Conservation (phyloP, 2,888 invertebrate genomes). For the Cylindroiulus punctatus region DNA sequence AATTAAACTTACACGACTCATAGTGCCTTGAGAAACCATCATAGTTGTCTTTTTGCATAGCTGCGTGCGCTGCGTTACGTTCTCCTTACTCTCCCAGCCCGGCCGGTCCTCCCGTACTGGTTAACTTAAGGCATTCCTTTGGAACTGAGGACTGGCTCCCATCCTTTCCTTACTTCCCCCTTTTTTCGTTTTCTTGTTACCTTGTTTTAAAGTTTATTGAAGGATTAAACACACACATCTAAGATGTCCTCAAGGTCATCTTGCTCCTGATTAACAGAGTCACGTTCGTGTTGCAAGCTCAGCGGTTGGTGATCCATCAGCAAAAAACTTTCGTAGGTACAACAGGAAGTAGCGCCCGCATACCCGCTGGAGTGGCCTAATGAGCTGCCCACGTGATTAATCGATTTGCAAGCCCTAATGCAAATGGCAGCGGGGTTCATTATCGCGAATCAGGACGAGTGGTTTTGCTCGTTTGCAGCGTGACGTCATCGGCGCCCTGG, state of each 20-base stretch:
- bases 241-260: neutral
- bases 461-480: slow-evolving; percentile 3
- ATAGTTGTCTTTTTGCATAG: too few species aligned
- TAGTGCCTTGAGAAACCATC: too few species aligned
- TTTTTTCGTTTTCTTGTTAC: too few species aligned
- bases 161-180: too few species aligned
- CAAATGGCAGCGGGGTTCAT: slow-evolving; percentile 21
- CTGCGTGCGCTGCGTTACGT: too few species aligned
- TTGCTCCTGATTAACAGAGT: neutral
- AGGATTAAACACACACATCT: too few species aligned
- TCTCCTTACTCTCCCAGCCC: too few species aligned
- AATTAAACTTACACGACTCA: too few species aligned
- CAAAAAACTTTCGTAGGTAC: neutral
- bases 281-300: neutral
- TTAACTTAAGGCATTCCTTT: too few species aligned
- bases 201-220: too few species aligned
- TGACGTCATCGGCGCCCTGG: neutral
- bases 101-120: too few species aligned
- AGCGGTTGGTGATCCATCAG: neutral
- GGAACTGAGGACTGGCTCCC: neutral
- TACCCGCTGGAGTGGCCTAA: neutral
- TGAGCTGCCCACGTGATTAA: slow-evolving; percentile 28
- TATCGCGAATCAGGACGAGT: neutral
- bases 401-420: slow-evolving; percentile 5
- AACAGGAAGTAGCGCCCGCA: neutral